Percentiles rank a stretch among this genome's conserved stretches.
phyloP scores from a whole-genome alignment of 2,797 vertebrate genomes.

The Brachyrhaphis roseni region DNA sequence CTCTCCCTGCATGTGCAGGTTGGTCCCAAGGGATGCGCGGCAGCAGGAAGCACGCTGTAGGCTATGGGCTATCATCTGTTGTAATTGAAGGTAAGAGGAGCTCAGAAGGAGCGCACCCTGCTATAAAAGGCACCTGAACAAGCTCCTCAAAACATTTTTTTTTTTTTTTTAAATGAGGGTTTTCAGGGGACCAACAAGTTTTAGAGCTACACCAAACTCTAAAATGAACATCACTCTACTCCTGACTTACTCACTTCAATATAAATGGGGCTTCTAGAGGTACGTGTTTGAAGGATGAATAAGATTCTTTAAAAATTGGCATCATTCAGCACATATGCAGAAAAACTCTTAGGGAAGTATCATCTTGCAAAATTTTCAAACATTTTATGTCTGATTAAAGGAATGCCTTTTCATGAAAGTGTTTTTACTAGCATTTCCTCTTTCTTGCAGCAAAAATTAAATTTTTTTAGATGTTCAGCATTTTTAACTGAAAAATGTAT shows the following conservation, averaged over 20 bases:
- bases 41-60: slow-evolving; percentile 45
- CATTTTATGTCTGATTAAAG: not conserved
- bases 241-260: slow-evolving; percentile 19
- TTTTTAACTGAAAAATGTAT: not conserved
- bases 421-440: not conserved
- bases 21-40: slow-evolving; percentile 48
- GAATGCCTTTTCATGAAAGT: not conserved
- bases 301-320: not conserved
- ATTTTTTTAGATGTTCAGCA: not conserved
- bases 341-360: not conserved
- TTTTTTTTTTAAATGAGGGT: not conserved
- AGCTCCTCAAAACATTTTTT: slow-evolving; percentile 24
- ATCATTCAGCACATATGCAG: not conserved
- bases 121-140: slow-evolving; percentile 38
- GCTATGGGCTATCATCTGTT: slow-evolving; percentile 38
- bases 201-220: slow-evolving; percentile 3
- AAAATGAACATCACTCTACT: slow-evolving; percentile 10
- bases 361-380: not conserved
- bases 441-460: no score
- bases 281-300: not conserved
- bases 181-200: not conserved
- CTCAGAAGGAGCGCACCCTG: slow-evolving; percentile 5
- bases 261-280: not conserved
- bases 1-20: slow-evolving; percentile 47
- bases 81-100: slow-evolving; percentile 51